Percentiles rank a stretch among this genome's conserved stretches.
Evolutionary conservation across 1,140 invertebrate genomes (phyloP).

Genomic region (Aricia agestis): DNA sequence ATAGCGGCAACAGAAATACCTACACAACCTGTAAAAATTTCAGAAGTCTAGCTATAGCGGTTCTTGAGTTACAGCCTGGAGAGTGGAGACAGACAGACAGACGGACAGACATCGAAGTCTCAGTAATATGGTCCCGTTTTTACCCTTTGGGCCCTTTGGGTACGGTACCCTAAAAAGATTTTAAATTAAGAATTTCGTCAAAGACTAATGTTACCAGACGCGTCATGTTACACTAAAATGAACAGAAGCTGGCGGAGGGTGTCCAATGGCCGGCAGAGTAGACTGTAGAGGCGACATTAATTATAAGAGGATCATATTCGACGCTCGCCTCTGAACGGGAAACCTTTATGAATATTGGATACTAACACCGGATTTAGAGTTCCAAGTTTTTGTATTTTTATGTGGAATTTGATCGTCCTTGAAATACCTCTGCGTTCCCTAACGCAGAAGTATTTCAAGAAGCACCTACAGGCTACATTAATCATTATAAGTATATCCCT

Average conservation of each 20-base stretch:
- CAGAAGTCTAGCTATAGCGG: too few species aligned
- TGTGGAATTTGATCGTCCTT: background rate
- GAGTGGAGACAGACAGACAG: too few species aligned
- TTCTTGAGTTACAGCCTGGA: too few species aligned
- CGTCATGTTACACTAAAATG: constrained; percentile 52
- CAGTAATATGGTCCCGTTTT: too few species aligned
- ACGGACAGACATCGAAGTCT: too few species aligned
- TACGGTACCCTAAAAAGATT: too few species aligned
- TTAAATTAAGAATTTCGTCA: constrained; percentile 6
- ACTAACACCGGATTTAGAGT: constrained; percentile 12
- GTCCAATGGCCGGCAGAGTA: constrained; percentile 13
- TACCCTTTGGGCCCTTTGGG: too few species aligned
- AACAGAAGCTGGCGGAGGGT: constrained; percentile 31
- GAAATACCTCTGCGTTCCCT: background rate
- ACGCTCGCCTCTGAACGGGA: constrained; percentile 16
- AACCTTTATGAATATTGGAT: constrained; percentile 19
- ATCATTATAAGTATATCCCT: too few species aligned
- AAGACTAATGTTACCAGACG: constrained; percentile 16
- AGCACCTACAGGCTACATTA: too few species aligned
- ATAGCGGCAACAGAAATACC: too few species aligned
- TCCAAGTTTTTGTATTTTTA: background rate
- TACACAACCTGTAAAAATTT: too few species aligned
- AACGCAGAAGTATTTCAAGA: too few species aligned
- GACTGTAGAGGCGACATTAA: constrained; percentile 18
- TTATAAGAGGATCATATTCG: constrained; percentile 20